Evolutionary conservation across 2,888 invertebrate genomes (phyloP), one percentile per base, ranked within the genome.

Genomic region (Euspilapteryx auroguttella): DNA sequence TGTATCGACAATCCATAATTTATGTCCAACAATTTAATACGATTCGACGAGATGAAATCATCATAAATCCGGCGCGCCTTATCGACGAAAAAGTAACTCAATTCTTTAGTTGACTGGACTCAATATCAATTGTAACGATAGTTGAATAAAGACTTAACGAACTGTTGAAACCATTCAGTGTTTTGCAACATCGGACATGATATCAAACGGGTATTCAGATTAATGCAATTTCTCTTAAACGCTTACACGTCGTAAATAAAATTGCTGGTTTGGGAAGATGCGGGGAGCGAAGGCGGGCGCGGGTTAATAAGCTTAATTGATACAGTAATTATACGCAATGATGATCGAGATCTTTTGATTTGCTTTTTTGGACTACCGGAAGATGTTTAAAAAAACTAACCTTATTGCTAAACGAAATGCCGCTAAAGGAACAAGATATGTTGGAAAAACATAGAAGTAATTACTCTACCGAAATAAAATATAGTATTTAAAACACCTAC

Each of bases 1-100:
- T 65, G 65, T 73, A 75, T 75, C 75, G 75, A 73, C 73, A 75
- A 75, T 75, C 71, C 71, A 75, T 75, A 73, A 75, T 75, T 75
- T 73, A 75, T 75, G 75, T 71, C 68, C 58, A 58, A 73, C 73
- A 75, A 71, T 75, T 73, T 73, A 68, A 75, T 75, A 73, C 62
- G 54, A 58, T 56, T 57, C 49, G 40, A 47, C 47, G 39, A 41
- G 40, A 39, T 37, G 35, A 34, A 44, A 49, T 41, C 39, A 47
- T 42, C 48, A 42, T 54, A 61, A 51, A 42, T 48, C 45, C 37
- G 37, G 32, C 37, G 29, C 29, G 28, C 34, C 32, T 37, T 38
- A 42, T 41, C 51, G 48, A 37, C 34, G 49, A 43, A 64, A 53
- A 50, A 42, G 35, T 47, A 36, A 45, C 65, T 53, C 51, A 64